These are phyloP conservation scores for Leptoclinus maculatus DNA, from an alignment of 2,797 vertebrate genomes.

Conservation along the genomic window DNA sequence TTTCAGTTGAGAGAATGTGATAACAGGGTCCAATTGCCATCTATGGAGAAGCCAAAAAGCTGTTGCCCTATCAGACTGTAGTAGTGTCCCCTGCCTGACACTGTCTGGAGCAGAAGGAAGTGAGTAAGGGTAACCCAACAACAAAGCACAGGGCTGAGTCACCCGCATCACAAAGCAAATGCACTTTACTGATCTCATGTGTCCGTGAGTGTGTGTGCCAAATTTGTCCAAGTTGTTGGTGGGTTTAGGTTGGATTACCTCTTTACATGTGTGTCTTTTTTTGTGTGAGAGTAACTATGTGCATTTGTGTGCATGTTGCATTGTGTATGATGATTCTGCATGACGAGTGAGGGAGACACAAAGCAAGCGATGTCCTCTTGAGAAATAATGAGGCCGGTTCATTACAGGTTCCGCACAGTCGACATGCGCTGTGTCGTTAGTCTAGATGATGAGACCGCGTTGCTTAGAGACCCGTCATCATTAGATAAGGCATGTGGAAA, in stretches of 20 bases:
- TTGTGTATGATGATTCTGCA: constrained; percentile 34
- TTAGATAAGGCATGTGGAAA: constrained; percentile 30
- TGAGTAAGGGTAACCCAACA: constrained; percentile 25
- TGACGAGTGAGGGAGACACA: constrained; percentile 57
- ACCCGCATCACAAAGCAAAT: constrained; percentile 16
- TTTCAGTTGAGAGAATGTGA: background rate
- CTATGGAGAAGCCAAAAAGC: background rate
- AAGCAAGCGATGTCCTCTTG: constrained; percentile 69
- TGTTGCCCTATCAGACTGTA: background rate
- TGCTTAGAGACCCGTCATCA: constrained; percentile 56
- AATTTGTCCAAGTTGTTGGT: constrained; percentile 15
- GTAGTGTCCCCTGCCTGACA: background rate
- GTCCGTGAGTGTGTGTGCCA: background rate
- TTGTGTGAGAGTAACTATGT: constrained; percentile 34
- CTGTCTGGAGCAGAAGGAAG: constrained; percentile 35
- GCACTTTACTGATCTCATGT: background rate
- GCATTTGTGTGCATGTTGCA: constrained; percentile 39
- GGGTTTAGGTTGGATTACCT: constrained; percentile 34
- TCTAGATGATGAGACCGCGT: constrained; percentile 41
- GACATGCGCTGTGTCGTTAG: constrained; percentile 47
- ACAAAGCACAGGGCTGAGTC: constrained; percentile 42
- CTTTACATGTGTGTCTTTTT: constrained; percentile 29
- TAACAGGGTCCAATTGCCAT: background rate
- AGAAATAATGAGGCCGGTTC: constrained; percentile 78
- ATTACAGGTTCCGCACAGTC: constrained; percentile 49